These are phyloP conservation scores for Pachliopta kotzebuea DNA, from an alignment of 2,888 invertebrate species.

Conservation along the genomic window DNA sequence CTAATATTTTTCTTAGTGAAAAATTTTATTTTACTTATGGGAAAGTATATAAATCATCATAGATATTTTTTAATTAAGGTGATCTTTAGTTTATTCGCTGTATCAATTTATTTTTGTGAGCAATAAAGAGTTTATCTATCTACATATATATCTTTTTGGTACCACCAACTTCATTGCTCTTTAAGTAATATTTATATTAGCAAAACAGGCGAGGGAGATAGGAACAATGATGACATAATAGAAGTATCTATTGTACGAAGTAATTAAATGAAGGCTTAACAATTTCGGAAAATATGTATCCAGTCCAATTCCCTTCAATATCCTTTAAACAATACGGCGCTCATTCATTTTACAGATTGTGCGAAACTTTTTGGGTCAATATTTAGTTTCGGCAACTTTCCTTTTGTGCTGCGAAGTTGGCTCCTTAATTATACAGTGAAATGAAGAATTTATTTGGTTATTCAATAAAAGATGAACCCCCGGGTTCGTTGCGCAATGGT, in stretches of 20 bases:
- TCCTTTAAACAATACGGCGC: constrained; percentile 24
- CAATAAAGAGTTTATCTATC: too few species aligned
- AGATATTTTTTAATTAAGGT: too few species aligned
- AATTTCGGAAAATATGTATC: constrained; percentile 19
- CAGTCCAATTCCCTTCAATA: constrained; percentile 23
- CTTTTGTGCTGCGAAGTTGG: constrained; percentile 30
- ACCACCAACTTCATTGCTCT: neutral
- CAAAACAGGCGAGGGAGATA: neutral
- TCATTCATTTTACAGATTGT: constrained; percentile 24
- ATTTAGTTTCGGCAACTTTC: constrained; percentile 31
- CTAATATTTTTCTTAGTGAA: too few species aligned
- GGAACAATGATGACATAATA: constrained; percentile 1
- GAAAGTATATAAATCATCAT: too few species aligned
- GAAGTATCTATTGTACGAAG: neutral
- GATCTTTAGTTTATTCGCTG: too few species aligned
- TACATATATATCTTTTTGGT: too few species aligned
- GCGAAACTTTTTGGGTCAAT: constrained; percentile 30
- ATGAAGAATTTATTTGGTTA: constrained; percentile 29
- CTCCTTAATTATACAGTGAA: constrained; percentile 28
- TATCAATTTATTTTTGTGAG: too few species aligned
- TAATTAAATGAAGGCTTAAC: neutral
- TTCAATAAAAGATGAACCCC: constrained; percentile 26
- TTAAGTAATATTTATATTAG: neutral
- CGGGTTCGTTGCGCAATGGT: constrained; percentile 21
- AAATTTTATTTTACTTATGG: too few species aligned